phyloP scores from a whole-genome alignment of 2,797 vertebrate species.

The Borostomias antarcticus region DNA sequence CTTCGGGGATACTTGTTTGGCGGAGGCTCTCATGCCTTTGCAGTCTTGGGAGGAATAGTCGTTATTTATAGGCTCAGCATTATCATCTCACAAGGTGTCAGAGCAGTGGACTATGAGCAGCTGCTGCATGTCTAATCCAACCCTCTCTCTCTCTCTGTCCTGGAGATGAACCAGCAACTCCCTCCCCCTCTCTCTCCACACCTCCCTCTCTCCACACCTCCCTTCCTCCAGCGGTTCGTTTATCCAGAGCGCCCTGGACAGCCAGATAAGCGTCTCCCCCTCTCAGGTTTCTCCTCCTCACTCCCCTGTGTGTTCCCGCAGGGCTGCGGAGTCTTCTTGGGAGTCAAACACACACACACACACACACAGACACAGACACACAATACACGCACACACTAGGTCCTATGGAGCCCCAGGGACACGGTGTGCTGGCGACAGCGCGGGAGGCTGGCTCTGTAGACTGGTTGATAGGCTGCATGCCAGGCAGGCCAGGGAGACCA shows the following conservation, averaged over 20 bases:
- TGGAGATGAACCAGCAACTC: constrained; percentile 23
- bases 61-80: constrained; percentile 47
- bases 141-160: constrained; percentile 20
- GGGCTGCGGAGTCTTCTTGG: constrained; percentile 6
- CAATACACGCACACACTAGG: neutral
- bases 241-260: constrained; percentile 59
- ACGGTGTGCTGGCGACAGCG: constrained; percentile 43
- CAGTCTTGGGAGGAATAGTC: constrained; percentile 35
- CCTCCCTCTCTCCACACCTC: neutral
- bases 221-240: constrained; percentile 18
- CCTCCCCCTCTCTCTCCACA: neutral
- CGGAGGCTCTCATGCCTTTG: constrained; percentile 3
- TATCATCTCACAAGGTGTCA: constrained; percentile 48
- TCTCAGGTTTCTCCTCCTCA: constrained; percentile 16
- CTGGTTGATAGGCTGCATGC: constrained; percentile 60
- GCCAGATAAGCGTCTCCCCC: constrained; percentile 53
- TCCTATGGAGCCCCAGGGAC: constrained; percentile 42
- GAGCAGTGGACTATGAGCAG: constrained; percentile 34
- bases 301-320: neutral
- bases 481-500: constrained; percentile 38
- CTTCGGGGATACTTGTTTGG: constrained; percentile 20
- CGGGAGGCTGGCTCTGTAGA: constrained; percentile 38
- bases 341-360: constrained; percentile 17
- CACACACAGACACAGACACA: constrained; percentile 4
- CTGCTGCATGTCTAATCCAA: constrained; percentile 40